Evolutionary conservation across 2,113 vertebrate species (phyloP), one percentile per base, ranked within the genome.

Genomic region (Ophiodon elongatus): DNA sequence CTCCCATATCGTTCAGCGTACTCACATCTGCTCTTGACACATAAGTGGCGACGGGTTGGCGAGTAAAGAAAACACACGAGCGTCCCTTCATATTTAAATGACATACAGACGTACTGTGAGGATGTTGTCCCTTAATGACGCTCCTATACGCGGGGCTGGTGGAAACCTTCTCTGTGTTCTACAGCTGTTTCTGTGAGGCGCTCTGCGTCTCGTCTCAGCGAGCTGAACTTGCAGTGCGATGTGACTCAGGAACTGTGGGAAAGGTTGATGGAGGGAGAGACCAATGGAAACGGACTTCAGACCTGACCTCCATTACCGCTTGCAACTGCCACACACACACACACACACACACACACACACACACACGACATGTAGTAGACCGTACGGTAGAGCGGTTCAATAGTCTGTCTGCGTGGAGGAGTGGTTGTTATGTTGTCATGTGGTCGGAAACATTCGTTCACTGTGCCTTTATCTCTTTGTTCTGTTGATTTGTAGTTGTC

Each of bases 251-350:
- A 33, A 35, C 19, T 65, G 39, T 70, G 27, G 70, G n/a, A n/a
- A n/a, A n/a, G n/a, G n/a, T n/a, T n/a, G n/a, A 31, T 41, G 25
- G 56, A 52, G 63, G 66, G 76, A 45, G 52, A n/a, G n/a, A n/a
- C n/a, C n/a, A 75, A 64, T 33, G 7, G n/a, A 71, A 65, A 70
- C 35, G 25, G 45, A 72, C 33, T 71, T 72, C 27, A 37, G 35
- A 35, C 56, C 64, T 80, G 68, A 87, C 68, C 68, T 68, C 77
- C 19, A 72, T 65, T 72, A 77, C 63, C 54, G 73, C 54, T 41
- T 43, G 64, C 27, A 56, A 45, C 29, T 50, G 37, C 25, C 73
- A 73, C 23, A 54, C 27, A 62, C 50, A 23, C 25, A 60, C 17
- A n/a, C n/a, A n/a, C 73, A 73, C 23, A 54, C 27, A 62, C 50